phyloP scores from a whole-genome alignment of 1,140 invertebrate species.

The Elysia chlorotica region DNA sequence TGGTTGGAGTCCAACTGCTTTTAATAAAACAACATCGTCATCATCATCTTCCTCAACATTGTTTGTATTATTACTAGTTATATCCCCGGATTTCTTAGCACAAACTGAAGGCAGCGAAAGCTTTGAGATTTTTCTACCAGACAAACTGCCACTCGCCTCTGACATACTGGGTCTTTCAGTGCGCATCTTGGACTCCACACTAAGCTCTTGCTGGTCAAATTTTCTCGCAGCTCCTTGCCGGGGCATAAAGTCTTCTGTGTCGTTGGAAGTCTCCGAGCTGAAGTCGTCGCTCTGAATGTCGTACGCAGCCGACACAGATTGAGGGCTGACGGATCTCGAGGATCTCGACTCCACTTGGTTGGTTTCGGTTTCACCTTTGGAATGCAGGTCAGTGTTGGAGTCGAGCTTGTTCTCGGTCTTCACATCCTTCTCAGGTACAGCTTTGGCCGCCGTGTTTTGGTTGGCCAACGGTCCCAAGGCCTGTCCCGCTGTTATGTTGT shows the following conservation, averaged over 20 bases:
- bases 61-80: neutral
- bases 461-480: neutral
- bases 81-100: no score
- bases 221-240: neutral
- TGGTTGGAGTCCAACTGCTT: slow-evolving; percentile 16
- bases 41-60: slow-evolving; percentile 12
- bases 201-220: neutral
- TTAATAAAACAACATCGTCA: slow-evolving; percentile 21
- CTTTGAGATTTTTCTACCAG: no score
- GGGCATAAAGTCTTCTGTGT: slow-evolving; percentile 16
- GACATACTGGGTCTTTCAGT: no score
- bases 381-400: no score
- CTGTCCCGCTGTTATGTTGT: neutral
- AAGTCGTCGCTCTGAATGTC: slow-evolving; percentile 24
- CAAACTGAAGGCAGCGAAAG: no score
- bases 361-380: no score
- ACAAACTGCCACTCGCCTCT: no score
- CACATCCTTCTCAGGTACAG: neutral
- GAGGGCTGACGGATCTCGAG: slow-evolving; percentile 16
- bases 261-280: slow-evolving; percentile 22
- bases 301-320: slow-evolving; percentile 20
- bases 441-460: neutral
- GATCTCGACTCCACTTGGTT: neutral
- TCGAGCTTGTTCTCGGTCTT: neutral
- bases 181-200: neutral